Evolutionary conservation across 2,113 vertebrate genomes (phyloP).

Genomic region (Gnathonemus echidnorhynchus): DNA sequence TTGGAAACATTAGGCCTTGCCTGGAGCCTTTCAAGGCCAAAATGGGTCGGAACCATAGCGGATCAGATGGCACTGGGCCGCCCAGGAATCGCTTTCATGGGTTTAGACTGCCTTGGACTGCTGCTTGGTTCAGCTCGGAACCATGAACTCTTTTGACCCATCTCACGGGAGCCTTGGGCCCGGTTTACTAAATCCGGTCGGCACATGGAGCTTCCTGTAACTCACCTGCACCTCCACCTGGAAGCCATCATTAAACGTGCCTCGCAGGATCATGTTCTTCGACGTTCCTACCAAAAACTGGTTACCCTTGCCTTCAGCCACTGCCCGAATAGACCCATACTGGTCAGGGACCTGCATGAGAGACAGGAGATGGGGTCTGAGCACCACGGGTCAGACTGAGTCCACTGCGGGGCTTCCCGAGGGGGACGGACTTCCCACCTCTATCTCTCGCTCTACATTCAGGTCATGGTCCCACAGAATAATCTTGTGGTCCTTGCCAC

Average conservation of each 20-base stretch:
- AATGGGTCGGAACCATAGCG: background rate
- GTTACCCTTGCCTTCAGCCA: slow-evolving; percentile 87
- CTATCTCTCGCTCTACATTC: slow-evolving; percentile 83
- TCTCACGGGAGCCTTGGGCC: background rate
- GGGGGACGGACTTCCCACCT: slow-evolving; percentile 62
- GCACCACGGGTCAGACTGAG: background rate
- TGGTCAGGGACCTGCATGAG: slow-evolving; percentile 82
- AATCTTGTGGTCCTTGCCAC: slow-evolving; percentile 87
- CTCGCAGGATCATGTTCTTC: slow-evolving; percentile 87
- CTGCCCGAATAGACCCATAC: slow-evolving; percentile 86
- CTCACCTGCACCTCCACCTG: slow-evolving; percentile 88
- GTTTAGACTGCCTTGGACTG: background rate
- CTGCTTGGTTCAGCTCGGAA: background rate
- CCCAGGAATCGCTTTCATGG: background rate
- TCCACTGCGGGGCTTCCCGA: background rate
- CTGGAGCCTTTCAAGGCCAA: background rate
- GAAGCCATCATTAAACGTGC: slow-evolving; percentile 90
- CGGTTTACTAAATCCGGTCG: background rate
- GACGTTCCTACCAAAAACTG: slow-evolving; percentile 93
- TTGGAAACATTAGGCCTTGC: background rate
- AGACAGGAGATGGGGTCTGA: background rate
- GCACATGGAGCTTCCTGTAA: background rate
- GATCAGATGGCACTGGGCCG: background rate
- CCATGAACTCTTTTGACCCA: background rate
- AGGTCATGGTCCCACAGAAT: slow-evolving; percentile 92